Evolutionary conservation across 2,888 invertebrate genomes (phyloP).

Genomic region (Philereme vetulata): DNA sequence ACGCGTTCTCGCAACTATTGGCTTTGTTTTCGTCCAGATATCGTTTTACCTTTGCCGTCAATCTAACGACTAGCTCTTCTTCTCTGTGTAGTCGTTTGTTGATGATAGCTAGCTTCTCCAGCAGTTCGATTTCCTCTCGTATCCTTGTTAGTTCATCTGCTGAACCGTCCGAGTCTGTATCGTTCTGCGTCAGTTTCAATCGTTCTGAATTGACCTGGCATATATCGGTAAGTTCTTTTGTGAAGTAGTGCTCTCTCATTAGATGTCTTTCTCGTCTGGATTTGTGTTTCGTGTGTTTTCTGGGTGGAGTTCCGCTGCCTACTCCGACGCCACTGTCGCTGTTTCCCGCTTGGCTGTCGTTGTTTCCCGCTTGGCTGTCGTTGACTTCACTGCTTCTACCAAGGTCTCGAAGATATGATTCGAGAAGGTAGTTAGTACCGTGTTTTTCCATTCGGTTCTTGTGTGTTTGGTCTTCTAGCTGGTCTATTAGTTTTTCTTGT

Average conservation of each 20-base stretch:
- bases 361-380: conserved; percentile 86
- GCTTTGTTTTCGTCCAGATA: conserved; percentile 82
- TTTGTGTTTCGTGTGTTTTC: conserved; percentile 79
- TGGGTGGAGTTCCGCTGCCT: conserved; percentile 85
- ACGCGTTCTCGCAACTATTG: conserved; percentile 75
- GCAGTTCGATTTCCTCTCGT: conserved; percentile 87
- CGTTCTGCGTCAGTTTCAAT: conserved; percentile 69
- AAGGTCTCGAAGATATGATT: conserved; percentile 86
- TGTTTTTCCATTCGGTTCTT: conserved; percentile 88
- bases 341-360: conserved; percentile 85
- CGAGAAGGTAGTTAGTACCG: conserved; percentile 91
- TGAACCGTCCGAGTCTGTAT: conserved; percentile 79
- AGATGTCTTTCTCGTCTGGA: conserved; percentile 80
- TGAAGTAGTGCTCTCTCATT: conserved; percentile 82
- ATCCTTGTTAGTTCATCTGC: conserved; percentile 82
- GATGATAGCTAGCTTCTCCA: conserved; percentile 88
- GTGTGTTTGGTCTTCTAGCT: conserved; percentile 91
- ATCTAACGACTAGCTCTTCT: conserved; percentile 87
- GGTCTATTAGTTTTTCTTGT: conserved; percentile 90
- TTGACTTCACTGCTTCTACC: conserved; percentile 74
- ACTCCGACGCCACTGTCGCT: conserved; percentile 88
- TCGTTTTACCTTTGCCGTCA: conserved; percentile 86
- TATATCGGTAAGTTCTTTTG: conserved; percentile 80
- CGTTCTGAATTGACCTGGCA: conserved; percentile 81
- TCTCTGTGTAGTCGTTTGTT: conserved; percentile 89